Percentiles rank a stretch among this genome's conserved stretches.
Evolutionary conservation across 1,140 invertebrate species (phyloP).

Genomic region (Anoplolepis gracilipes): DNA sequence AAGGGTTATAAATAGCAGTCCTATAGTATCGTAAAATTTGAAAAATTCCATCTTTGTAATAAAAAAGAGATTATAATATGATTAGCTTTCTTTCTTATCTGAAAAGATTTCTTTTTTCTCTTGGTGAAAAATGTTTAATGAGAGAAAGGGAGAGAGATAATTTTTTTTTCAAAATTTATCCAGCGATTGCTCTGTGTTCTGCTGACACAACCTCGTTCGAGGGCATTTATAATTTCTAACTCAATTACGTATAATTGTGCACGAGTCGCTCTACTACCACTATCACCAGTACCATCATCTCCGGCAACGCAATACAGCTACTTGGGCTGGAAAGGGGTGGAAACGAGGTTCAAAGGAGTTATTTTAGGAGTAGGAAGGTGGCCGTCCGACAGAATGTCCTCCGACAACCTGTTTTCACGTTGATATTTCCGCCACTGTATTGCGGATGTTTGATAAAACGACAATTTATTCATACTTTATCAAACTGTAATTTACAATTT

Average conservation of each 20-base stretch:
- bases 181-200: neutral
- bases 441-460: neutral
- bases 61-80: neutral
- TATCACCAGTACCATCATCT: neutral
- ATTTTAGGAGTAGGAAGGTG: conserved; percentile 74
- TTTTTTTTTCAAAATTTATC: conserved; percentile 2
- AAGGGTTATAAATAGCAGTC: neutral
- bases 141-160: neutral
- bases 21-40: neutral
- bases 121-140: neutral
- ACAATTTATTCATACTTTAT: neutral
- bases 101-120: neutral
- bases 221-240: conserved; percentile 65
- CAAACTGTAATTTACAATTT: neutral
- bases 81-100: neutral
- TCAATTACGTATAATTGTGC: conserved; percentile 69
- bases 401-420: neutral
- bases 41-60: neutral
- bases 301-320: conserved; percentile 16
- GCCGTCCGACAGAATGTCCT: conserved; percentile 49
- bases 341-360: conserved; percentile 70
- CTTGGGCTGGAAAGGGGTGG: conserved; percentile 58
- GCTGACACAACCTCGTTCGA: conserved; percentile 4
- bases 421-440: neutral
- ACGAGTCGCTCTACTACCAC: neutral